Evolutionary conservation across 2,113 vertebrate genomes (phyloP), one percentile per base, ranked within the genome.

Genomic region (Actinemys pallida): DNA sequence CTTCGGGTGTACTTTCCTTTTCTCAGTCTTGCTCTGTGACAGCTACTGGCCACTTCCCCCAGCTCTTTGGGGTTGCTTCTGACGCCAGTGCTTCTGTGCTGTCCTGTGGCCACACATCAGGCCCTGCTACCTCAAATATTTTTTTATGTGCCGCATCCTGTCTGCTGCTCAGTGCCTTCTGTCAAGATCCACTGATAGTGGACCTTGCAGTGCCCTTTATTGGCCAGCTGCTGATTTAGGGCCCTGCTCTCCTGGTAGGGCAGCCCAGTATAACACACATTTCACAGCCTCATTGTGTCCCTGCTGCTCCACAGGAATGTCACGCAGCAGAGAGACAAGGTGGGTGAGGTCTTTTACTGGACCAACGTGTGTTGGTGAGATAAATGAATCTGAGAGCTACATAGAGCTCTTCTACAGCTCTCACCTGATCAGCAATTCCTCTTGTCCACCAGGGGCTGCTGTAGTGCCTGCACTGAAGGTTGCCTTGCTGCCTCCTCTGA

Each of bases 401-500:
- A 31, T 13, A 6, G 56, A 27, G 29, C 11, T 62, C 59, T 62
- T 62, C 31, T 35, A 31, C 6, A 8, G 31, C 13, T 65, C 31
- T 35, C 14, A 35, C 31, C 59, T 65, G 29, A 65, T 35, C 59
- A 65, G 59, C 57, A 31, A 59, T 59, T 59, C 57, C 27, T 59
- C 56, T 59, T 59, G 27, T 13, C 27, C 27, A 6, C 10, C 5
- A 29, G 31, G 12, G 29, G 59, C 59, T 7, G 27, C 29, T 31
- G 29, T 59, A 29, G 25, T 29, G 57, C 27, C 57, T 59, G 57
- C 27, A 59, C 12, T 9, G 45, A 8, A 31, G 16, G 19, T 4
- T 14, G 10, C 53, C 19, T 89, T 76, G 42, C 94, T 96, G 87
- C 94, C 42, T 79, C 95, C 90, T 87, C 82, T 84, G 93, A 50